A percentile compares a stretch with the other conserved stretches of the same genome.
phyloP scores from a whole-genome alignment of 2,797 vertebrate genomes.

The Enteromius argenteus region DNA sequence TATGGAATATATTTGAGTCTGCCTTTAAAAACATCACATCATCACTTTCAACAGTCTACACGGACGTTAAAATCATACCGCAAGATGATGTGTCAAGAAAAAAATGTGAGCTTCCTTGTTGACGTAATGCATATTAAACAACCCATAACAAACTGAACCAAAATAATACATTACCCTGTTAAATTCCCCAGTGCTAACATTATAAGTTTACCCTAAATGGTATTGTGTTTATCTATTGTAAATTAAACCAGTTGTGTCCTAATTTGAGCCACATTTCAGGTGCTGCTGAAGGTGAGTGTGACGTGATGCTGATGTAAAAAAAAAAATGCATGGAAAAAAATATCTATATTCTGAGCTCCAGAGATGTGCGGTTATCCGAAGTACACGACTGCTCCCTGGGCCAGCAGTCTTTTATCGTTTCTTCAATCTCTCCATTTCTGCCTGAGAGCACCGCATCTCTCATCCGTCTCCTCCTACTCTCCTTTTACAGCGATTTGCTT shows the following conservation, averaged over 20 bases:
- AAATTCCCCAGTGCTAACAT: neutral
- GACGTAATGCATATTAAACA: slow-evolving; percentile 17
- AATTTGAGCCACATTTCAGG: slow-evolving; percentile 29
- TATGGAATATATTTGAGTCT: slow-evolving; percentile 42
- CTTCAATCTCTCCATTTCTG: slow-evolving; percentile 52
- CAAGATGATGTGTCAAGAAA: slow-evolving; percentile 18
- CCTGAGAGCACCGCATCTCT: slow-evolving; percentile 34
- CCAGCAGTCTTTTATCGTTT: slow-evolving; percentile 52
- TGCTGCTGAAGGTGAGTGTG: slow-evolving; percentile 23
- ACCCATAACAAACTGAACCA: neutral
- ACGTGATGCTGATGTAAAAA: slow-evolving; percentile 38
- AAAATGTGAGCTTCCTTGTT: neutral
- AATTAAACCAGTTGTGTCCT: slow-evolving; percentile 7
- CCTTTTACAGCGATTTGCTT: slow-evolving; percentile 34
- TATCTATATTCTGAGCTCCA: slow-evolving; percentile 17
- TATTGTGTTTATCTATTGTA: neutral
- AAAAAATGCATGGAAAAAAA: neutral
- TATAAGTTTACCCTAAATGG: slow-evolving; percentile 22
- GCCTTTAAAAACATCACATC: slow-evolving; percentile 39
- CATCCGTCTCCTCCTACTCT: slow-evolving; percentile 37
- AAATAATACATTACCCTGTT: neutral
- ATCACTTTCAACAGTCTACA: neutral
- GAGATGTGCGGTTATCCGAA: slow-evolving; percentile 49
- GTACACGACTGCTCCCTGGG: slow-evolving; percentile 35
- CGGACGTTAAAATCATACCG: neutral